These are phyloP conservation scores for Myotis vivesi DNA, from an alignment of 2,797 vertebrate genomes.

Conservation along the genomic window DNA sequence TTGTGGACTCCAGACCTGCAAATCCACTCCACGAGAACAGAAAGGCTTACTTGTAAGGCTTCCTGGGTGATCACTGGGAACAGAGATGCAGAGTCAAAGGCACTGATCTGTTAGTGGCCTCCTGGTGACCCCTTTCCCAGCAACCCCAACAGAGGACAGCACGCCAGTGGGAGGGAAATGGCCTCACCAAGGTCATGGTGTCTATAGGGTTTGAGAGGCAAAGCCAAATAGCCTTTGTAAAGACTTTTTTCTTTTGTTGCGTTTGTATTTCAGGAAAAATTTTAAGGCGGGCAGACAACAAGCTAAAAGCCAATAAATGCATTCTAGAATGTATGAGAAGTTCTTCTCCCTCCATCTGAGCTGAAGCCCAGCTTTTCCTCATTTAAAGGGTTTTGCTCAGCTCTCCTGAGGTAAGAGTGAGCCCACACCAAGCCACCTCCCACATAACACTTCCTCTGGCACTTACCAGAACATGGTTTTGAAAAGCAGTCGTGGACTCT, in stretches of 20 bases:
- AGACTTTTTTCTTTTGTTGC: background rate
- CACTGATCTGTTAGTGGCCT: background rate
- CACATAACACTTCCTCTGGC: background rate
- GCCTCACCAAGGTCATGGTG: accelerated
- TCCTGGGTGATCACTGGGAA: background rate
- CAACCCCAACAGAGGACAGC: background rate
- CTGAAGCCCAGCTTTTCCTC: background rate
- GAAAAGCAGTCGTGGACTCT: background rate
- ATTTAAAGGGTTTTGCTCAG: background rate
- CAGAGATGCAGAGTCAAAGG: background rate
- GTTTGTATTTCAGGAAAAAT: background rate
- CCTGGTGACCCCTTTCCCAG: background rate
- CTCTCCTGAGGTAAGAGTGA: background rate
- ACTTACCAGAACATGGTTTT: background rate
- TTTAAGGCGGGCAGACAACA: background rate
- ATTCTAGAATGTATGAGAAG: background rate
- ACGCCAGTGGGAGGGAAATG: background rate
- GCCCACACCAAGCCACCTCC: background rate
- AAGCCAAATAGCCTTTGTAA: background rate
- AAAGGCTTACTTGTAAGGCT: slow-evolving; percentile 42
- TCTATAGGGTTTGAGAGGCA: background rate
- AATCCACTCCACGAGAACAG: background rate
- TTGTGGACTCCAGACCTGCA: slow-evolving; percentile 48
- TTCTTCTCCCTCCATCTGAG: background rate
- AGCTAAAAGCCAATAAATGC: background rate